Conservation (phyloP, 2,113 vertebrate species). For the Amblyopsis rosae region DNA sequence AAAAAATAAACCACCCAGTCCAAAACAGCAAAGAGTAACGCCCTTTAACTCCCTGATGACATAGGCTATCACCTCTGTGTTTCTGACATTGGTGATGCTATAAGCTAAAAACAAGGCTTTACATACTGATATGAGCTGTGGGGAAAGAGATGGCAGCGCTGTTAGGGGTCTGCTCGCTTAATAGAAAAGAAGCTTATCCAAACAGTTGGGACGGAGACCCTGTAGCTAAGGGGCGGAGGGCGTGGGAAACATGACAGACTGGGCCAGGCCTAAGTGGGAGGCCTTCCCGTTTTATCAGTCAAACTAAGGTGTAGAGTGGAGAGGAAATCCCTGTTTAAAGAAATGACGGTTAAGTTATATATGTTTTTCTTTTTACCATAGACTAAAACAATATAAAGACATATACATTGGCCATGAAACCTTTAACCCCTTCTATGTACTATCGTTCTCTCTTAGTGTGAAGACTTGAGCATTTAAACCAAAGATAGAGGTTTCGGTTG, state of each 20-base stretch:
- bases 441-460: background rate
- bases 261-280: constrained; percentile 26
- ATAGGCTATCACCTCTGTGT: background rate
- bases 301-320: constrained; percentile 42
- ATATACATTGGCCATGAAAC: constrained; percentile 16
- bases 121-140: constrained; percentile 4
- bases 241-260: constrained; percentile 56
- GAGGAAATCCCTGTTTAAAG: constrained; percentile 67
- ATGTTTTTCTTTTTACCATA: constrained; percentile 49
- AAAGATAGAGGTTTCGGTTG: background rate
- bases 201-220: constrained; percentile 49
- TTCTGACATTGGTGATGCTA: constrained; percentile 7
- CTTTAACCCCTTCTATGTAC: constrained; percentile 9
- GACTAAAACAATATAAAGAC: constrained; percentile 56
- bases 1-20: background rate
- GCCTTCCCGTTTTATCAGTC: constrained; percentile 47
- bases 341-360: constrained; percentile 44
- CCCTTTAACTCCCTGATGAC: background rate
- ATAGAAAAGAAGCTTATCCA: constrained; percentile 58
- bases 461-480: constrained; percentile 2
- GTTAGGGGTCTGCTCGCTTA: constrained; percentile 49
- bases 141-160: constrained; percentile 35
- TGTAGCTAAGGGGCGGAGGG: constrained; percentile 18
- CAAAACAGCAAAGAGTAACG: background rate
- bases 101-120: constrained; percentile 8